Percentiles rank a stretch among this genome's conserved stretches.
Evolutionary conservation across 2,888 invertebrate species (phyloP).

Genomic region (Aethes cnicana): DNA sequence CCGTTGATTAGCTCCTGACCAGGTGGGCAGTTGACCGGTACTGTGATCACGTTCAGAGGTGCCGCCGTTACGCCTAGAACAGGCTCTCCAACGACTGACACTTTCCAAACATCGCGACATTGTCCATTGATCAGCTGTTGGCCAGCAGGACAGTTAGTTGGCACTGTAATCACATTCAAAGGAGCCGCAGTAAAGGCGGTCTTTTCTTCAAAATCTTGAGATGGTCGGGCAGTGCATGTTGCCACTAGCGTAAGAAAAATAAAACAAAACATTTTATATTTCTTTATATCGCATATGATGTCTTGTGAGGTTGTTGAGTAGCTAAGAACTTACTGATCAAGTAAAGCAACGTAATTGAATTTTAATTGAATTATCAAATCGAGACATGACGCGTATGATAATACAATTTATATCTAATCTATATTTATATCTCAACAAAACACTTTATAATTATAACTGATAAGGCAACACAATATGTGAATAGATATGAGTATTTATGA

Average conservation of each 20-base stretch:
- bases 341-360: slow-evolving; percentile 42
- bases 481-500: slow-evolving; percentile 14
- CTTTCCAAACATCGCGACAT: slow-evolving; percentile 31
- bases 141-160: slow-evolving; percentile 32
- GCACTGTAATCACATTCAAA: slow-evolving; percentile 14
- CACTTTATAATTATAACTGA: slow-evolving; percentile 15
- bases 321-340: slow-evolving; percentile 26
- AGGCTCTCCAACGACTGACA: background rate
- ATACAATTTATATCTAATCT: slow-evolving; percentile 5
- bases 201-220: slow-evolving; percentile 14
- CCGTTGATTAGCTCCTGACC: slow-evolving; percentile 33
- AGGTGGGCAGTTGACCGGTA: slow-evolving; percentile 32
- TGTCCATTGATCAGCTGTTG: slow-evolving; percentile 32
- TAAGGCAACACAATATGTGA: background rate
- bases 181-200: background rate
- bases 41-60: slow-evolving; percentile 11
- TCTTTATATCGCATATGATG: background rate
- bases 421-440: slow-evolving; percentile 17
- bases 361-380: slow-evolving; percentile 46
- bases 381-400: slow-evolving; percentile 22
- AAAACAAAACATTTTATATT: slow-evolving; percentile 9
- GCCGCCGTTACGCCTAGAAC: background rate
- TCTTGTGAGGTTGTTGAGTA: slow-evolving; percentile 7
- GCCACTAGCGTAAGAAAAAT: slow-evolving; percentile 11
- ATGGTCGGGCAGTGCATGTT: slow-evolving; percentile 11